Evolutionary conservation across 30 jellyfish, hydroid and myxozoan genomes (phyloP).

Genomic region (Rhopilema esculentum): DNA sequence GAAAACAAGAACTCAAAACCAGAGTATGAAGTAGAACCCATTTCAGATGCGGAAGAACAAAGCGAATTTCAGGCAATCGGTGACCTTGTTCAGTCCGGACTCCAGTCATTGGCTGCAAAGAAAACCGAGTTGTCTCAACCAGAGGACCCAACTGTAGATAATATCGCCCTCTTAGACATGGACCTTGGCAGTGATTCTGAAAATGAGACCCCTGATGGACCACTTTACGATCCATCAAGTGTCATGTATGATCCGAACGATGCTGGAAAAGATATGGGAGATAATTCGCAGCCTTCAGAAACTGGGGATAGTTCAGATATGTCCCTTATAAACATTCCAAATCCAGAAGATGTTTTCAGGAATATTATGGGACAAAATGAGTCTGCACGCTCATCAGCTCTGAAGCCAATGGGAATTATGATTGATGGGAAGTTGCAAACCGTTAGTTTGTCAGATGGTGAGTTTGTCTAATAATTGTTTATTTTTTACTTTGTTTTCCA

Average conservation of each 20-base stretch:
- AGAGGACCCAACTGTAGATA: constrained; percentile 56
- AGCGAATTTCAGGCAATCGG: constrained; percentile 57
- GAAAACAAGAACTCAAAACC: constrained; percentile 55
- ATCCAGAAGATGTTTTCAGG: constrained; percentile 67
- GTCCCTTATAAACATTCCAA: constrained; percentile 39
- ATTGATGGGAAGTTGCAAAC: constrained; percentile 52
- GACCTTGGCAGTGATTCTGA: constrained; percentile 82
- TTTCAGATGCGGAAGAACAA: constrained; percentile 64
- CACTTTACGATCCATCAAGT: constrained; percentile 76
- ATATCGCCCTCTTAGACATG: constrained; percentile 67
- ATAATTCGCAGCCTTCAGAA: constrained; percentile 20
- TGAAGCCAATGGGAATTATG: constrained; percentile 48
- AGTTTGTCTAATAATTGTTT: neutral
- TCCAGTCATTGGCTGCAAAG: constrained; percentile 27
- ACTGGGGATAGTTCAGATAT: constrained; percentile 20
- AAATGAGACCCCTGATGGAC: constrained; percentile 68
- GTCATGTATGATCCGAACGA: constrained; percentile 61
- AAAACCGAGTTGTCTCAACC: constrained; percentile 19
- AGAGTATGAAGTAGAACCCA: constrained; percentile 55
- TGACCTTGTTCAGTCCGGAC: constrained; percentile 40
- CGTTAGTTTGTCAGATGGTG: constrained; percentile 43
- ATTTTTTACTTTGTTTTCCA: neutral
- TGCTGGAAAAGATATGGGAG: constrained; percentile 38
- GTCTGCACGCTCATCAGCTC: neutral
- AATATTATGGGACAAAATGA: constrained; percentile 42